Percentiles rank a stretch among this genome's conserved stretches.
phyloP scores from a whole-genome alignment of 1,140 invertebrate species.

The Cyphomyrmex costatus region DNA sequence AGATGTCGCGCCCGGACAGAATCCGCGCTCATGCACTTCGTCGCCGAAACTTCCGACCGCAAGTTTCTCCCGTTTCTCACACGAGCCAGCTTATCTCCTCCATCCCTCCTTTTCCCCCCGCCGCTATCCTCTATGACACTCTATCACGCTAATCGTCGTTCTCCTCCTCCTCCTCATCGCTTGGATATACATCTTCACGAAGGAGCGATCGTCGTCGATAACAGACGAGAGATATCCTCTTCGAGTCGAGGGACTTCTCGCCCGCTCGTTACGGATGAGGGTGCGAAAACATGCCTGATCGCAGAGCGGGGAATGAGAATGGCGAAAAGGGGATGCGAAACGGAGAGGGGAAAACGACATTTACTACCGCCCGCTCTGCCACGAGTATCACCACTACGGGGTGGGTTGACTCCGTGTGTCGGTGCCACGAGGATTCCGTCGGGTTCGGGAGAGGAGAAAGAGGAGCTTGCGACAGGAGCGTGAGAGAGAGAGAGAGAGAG shows the following conservation, averaged over 20 bases:
- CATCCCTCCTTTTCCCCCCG: not conserved
- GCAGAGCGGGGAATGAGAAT: constrained; percentile 14
- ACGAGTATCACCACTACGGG: constrained; percentile 61
- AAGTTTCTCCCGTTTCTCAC: constrained; percentile 20
- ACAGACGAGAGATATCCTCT: constrained; percentile 51
- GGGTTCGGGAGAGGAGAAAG: constrained; percentile 47
- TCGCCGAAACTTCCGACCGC: constrained; percentile 33
- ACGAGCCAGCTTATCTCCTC: constrained; percentile 5
- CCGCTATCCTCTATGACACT: not conserved
- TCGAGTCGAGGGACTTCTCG: constrained; percentile 53
- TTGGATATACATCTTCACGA: constrained; percentile 29
- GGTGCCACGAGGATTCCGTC: constrained; percentile 71
- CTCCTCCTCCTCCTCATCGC: not conserved
- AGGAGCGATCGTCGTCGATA: constrained; percentile 51
- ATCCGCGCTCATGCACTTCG: constrained; percentile 45
- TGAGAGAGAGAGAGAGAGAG: constrained; percentile 44
- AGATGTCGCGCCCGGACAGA: constrained; percentile 45
- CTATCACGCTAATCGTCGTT: constrained; percentile 45
- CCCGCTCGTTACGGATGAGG: constrained; percentile 57
- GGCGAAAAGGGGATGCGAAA: not conserved
- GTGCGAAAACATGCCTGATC: constrained; percentile 58
- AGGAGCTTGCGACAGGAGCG: constrained; percentile 38
- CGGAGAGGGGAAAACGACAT: constrained; percentile 63
- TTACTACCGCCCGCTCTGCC: constrained; percentile 56
- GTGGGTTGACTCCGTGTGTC: constrained; percentile 76